phyloP scores from a whole-genome alignment of 1,140 invertebrate genomes.

The Pseudomyrmex flavicornis region DNA sequence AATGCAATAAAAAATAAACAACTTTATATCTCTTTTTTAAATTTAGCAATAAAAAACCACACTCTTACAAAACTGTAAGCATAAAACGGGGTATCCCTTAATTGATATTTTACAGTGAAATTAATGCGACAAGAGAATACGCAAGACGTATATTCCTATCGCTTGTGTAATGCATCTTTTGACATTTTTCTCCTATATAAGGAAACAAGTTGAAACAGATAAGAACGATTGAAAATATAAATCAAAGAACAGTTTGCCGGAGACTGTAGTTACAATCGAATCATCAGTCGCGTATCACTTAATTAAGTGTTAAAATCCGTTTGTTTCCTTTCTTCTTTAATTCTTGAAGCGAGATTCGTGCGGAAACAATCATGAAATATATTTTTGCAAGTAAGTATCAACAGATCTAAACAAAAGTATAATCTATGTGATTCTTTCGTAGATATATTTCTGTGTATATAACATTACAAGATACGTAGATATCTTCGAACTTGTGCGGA shows the following conservation, averaged over 20 bases:
- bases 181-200: conserved; percentile 34
- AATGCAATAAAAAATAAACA: no score
- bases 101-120: no score
- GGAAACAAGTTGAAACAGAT: conserved; percentile 27
- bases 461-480: no score
- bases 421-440: not conserved
- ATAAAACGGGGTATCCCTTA: no score
- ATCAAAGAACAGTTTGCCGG: not conserved
- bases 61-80: no score
- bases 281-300: not conserved
- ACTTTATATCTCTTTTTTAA: no score
- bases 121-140: no score
- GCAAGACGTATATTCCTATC: no score
- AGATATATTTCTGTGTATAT: not conserved
- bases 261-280: not conserved
- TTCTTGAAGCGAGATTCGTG: not conserved
- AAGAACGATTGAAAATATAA: conserved; percentile 11
- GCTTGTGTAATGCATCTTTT: no score
- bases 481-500: no score
- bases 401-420: not conserved
- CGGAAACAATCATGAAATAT: conserved; percentile 37
- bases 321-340: not conserved
- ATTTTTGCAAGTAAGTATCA: conserved; percentile 26
- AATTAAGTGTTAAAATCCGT: not conserved
- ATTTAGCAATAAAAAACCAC: no score